Evolutionary conservation across 2,888 invertebrate species (phyloP), one percentile per base, ranked within the genome.

Genomic region (Oscheius onirici): DNA sequence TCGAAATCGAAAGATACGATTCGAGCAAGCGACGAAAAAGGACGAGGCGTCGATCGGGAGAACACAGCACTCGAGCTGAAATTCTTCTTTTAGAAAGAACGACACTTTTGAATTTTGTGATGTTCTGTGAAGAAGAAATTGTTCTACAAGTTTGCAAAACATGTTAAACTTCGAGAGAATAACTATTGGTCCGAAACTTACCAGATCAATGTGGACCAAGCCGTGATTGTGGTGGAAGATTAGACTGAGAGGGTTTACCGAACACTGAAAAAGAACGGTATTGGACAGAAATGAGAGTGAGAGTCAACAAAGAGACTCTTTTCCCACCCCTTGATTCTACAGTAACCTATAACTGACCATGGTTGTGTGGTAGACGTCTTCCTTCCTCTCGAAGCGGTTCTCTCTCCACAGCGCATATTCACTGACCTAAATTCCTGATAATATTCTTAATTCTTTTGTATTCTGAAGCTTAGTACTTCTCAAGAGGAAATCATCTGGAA

Each of bases 241-340:
- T 66, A 82, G 76, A 57, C 71, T 79, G 22, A 82, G 60, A 1
- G 82, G 82, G 43, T 75, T 82, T 40, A 81, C 69, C n/a, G 79
- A 77, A 10, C 79, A 71, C 76, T 76, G 57, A 49, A 75, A 44
- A 57, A 55, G 22, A 66, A 34, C n/a, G n/a, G 34, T 6, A 34
- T 34, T 34, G 34, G 34, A 34, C 3, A 8, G 34, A 24, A 28
- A 20, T 20, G 44, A 40, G 41, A 15, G n/a, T 13, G 20, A 41
- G 20, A 17, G 43, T 58, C 13, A 41, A 41, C 20, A 40, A 10
- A n/a, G 20, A 17, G 34, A 13, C 5, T 34, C 34, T 34, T 34
- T 5, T 41, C 22, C 20, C 58, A 55, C 58, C n/a, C n/a, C n/a
- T n/a, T n/a, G n/a, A n/a, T n/a, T n/a, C n/a, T 34, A 51, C 65